Conservation (phyloP, 2,797 vertebrate species). For the Neosalanx taihuensis region DNA sequence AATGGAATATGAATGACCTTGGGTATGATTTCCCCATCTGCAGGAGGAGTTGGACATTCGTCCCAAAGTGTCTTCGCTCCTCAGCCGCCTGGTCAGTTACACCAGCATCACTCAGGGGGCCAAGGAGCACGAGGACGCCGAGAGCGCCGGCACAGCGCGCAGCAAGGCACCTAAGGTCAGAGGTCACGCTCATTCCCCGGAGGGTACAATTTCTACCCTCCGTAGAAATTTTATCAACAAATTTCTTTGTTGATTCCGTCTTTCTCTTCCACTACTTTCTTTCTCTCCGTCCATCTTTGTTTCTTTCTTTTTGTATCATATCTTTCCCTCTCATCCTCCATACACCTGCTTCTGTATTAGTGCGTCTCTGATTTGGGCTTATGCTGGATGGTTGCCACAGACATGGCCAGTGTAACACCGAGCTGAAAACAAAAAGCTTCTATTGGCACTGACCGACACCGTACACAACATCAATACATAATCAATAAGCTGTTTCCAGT, state of each 20-base stretch:
- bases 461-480: constrained; percentile 63
- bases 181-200: neutral
- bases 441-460: constrained; percentile 52
- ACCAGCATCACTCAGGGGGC: constrained; percentile 96
- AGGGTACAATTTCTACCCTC: neutral
- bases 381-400: constrained; percentile 31
- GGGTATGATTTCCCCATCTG: neutral
- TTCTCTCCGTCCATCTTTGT: neutral
- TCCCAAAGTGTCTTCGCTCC: constrained; percentile 96
- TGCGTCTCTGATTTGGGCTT: constrained; percentile 55
- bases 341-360: constrained; percentile 39
- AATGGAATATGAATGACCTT: too few species aligned
- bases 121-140: constrained; percentile 96
- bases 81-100: constrained; percentile 96
- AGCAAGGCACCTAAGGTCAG: constrained; percentile 90
- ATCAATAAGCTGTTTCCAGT: constrained; percentile 62
- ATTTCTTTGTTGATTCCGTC: constrained; percentile 20
- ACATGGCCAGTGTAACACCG: constrained; percentile 35
- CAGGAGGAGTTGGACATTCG: constrained; percentile 98
- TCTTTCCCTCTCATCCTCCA: constrained; percentile 31
- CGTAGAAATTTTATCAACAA: neutral
- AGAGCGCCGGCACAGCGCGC: constrained; percentile 78
- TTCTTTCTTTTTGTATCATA: neutral
- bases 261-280: neutral
- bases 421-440: constrained; percentile 46